Evolutionary conservation across 2,797 vertebrate genomes (phyloP), one percentile per base, ranked within the genome.

Genomic region (Catamblyrhynchus diadema): DNA sequence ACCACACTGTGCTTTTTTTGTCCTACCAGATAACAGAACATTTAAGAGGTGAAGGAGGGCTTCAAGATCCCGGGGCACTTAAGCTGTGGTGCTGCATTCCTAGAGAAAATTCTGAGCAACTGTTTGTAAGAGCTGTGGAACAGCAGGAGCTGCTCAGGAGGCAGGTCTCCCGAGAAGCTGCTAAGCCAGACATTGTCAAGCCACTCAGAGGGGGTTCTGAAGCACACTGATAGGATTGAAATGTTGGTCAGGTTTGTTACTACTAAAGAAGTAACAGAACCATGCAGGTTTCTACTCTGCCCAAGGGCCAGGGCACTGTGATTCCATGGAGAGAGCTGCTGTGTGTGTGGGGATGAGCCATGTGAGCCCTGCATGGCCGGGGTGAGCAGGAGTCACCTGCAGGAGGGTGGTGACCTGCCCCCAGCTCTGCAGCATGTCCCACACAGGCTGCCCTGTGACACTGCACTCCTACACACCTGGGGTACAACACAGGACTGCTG

Each of bases 181-280:
- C 62, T 66, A 13, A 57, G 54, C 13, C 33, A 33, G 67, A 12
- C 7, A 23, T 32, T 32, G 48, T 39, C 44, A 22, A 32, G 39
- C 18, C 41, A 15, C 47, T 12, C 28, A 10, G 44, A 61, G 44
- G 16, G n/a, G 13, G 30, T 20, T 82, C 62, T 33, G 23, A n/a
- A 72, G 47, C 67, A 65, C 65, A 57, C 7, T 1, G 0, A 0
- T 10, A 13, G 14, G 6, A 30, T 0, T 15, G 27, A 41, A 57
- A 48, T 0, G 0, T 23, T 10, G 28, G 39, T n/a, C 44, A 21
- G 44, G 25, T 22, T 35, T 9, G 5, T 56, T 44, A 19, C 33
- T 28, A 6, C 35, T 48, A 6, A 28, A 66, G 56, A 37, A 42
- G 32, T 16, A 27, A 57, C 12, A 10, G 8, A 80, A 69, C 15